phyloP scores from a whole-genome alignment of 2,797 vertebrate genomes.

The Gymnoscopelus braueri region DNA sequence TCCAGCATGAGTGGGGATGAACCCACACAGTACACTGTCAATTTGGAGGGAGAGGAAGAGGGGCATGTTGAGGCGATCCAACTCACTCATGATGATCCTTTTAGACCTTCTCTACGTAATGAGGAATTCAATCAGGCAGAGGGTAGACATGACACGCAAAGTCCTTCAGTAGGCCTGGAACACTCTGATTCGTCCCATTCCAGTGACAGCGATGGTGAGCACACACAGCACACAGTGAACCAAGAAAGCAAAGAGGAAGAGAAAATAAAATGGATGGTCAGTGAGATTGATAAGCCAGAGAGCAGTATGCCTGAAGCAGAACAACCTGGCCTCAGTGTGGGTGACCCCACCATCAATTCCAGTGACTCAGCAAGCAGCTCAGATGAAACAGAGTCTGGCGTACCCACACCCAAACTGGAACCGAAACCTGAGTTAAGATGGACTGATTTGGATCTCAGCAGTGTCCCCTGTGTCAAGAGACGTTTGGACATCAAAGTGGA shows the following conservation, averaged over 20 bases:
- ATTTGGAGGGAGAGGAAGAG: slow-evolving; percentile 46
- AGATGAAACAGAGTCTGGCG: too few species aligned
- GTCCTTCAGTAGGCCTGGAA: slow-evolving; percentile 5
- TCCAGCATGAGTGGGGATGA: slow-evolving; percentile 62
- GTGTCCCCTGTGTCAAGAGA: background rate
- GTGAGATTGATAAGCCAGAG: slow-evolving; percentile 25
- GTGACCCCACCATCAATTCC: background rate
- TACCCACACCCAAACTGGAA: background rate
- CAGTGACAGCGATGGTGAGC: slow-evolving; percentile 43
- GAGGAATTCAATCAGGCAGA: slow-evolving; percentile 24
- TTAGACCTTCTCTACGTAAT: slow-evolving; percentile 9
- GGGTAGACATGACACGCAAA: slow-evolving; percentile 15
- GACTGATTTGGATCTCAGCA: slow-evolving; percentile 8
- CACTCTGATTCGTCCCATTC: slow-evolving; percentile 40
- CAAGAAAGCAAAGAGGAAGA: slow-evolving; percentile 28
- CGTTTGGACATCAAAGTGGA: slow-evolving; percentile 16
- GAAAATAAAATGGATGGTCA: slow-evolving; percentile 41
- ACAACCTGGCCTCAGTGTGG: background rate
- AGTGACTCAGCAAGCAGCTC: too few species aligned
- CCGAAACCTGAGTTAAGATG: background rate
- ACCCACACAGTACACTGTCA: slow-evolving; percentile 65
- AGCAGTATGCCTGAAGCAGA: slow-evolving; percentile 24
- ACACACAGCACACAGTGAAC: slow-evolving; percentile 20
- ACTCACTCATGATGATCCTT: background rate
- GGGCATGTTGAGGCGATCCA: background rate